phyloP scores from a whole-genome alignment of 2,888 invertebrate species.

The Meloe dianella region DNA sequence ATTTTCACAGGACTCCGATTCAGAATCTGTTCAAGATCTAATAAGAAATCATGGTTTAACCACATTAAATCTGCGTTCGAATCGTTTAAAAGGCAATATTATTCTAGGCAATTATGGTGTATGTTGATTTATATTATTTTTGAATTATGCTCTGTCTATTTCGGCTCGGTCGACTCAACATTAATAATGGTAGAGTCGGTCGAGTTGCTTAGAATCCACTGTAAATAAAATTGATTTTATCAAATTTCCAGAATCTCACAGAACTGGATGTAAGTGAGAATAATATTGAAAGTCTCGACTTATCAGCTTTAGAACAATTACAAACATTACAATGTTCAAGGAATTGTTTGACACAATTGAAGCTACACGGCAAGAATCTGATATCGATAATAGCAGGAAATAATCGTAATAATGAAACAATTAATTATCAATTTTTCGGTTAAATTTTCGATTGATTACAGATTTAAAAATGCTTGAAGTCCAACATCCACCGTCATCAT shows the following conservation, averaged over 20 bases:
- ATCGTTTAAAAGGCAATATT: constrained; percentile 81
- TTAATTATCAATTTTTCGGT: constrained; percentile 34
- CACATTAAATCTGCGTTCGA: constrained; percentile 77
- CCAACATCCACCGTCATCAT: constrained; percentile 71
- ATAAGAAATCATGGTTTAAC: constrained; percentile 62
- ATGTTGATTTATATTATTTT: constrained; percentile 52
- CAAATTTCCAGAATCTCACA: constrained; percentile 73
- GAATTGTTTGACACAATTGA: constrained; percentile 77
- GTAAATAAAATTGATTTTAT: neutral
- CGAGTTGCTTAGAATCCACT: too few species aligned
- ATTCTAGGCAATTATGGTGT: constrained; percentile 86
- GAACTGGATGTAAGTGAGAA: constrained; percentile 86
- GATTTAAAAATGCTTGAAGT: constrained; percentile 75
- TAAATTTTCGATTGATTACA: constrained; percentile 59
- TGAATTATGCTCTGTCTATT: neutral
- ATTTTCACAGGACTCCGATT: constrained; percentile 52
- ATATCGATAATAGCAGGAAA: constrained; percentile 80
- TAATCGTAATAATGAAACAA: constrained; percentile 68
- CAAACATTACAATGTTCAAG: constrained; percentile 77
- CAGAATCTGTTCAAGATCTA: neutral
- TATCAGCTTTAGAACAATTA: constrained; percentile 78
- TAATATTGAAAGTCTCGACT: constrained; percentile 79
- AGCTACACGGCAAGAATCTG: constrained; percentile 78
- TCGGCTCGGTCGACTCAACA: neutral
- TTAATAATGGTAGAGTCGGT: too few species aligned